A percentile compares a stretch with the other conserved stretches of the same genome.
phyloP scores from a whole-genome alignment of 2,888 invertebrate species.

The Eumacrocentrus americanus region DNA sequence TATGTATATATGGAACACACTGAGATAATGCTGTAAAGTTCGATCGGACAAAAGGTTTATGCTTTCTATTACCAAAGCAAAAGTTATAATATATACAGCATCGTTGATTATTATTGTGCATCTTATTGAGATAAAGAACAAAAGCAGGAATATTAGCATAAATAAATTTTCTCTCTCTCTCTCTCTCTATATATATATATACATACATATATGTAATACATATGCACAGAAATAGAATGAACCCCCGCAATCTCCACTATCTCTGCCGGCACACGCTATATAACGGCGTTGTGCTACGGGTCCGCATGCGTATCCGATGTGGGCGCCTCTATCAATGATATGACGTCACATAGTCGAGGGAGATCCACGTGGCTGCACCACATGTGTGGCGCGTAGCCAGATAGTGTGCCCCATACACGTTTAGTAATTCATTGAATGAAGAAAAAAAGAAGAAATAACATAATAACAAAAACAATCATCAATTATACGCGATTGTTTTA shows the following conservation, averaged over 20 bases:
- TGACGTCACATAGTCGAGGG: slow-evolving; percentile 40
- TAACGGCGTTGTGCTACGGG: slow-evolving; percentile 16
- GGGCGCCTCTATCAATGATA: slow-evolving; percentile 53
- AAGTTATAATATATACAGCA: too few relatives aligned
- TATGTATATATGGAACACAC: background rate
- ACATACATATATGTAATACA: background rate
- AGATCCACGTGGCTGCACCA: slow-evolving; percentile 39
- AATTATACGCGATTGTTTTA: background rate
- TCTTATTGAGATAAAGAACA: too few relatives aligned
- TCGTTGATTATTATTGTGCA: too few relatives aligned
- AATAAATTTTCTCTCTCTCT: too few relatives aligned
- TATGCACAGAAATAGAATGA: background rate
- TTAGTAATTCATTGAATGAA: too few relatives aligned
- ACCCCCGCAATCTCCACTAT: slow-evolving; percentile 3
- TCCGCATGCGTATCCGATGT: slow-evolving; percentile 39
- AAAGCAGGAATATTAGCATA: too few relatives aligned
- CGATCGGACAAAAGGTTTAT: background rate
- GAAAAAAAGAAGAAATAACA: too few relatives aligned
- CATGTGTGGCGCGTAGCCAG: slow-evolving; percentile 21
- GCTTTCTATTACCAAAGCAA: background rate
- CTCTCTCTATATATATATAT: too few relatives aligned
- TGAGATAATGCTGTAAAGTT: background rate
- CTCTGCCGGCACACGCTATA: slow-evolving; percentile 19
- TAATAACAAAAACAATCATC: background rate
- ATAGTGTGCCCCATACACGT: too few relatives aligned